phyloP scores from a whole-genome alignment of 92 coral and sea anemone genomes.

The Epizoanthus illoricatus region DNA sequence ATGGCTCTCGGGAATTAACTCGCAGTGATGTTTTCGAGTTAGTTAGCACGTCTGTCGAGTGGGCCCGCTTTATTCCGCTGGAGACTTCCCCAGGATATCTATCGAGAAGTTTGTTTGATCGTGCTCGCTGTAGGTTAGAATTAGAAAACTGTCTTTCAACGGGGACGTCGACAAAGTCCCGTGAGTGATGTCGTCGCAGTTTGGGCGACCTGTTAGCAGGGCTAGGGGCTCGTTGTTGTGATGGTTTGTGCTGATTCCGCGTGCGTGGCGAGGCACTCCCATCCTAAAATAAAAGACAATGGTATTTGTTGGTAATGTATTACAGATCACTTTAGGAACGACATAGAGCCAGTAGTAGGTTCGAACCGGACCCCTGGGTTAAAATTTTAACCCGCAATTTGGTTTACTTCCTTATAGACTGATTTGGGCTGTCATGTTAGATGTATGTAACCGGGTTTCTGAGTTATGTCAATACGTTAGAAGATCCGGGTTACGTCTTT shows the following conservation, averaged over 20 bases:
- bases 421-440: too few relatives aligned
- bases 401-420: too few relatives aligned
- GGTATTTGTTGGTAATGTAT: too few relatives aligned
- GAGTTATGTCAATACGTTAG: too few relatives aligned
- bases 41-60: constrained; percentile 22
- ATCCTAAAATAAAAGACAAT: not conserved
- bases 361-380: too few relatives aligned
- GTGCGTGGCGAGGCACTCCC: not conserved
- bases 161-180: not conserved
- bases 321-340: too few relatives aligned
- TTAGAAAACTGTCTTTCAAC: constrained; percentile 19
- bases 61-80: constrained; percentile 14
- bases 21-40: constrained; percentile 16
- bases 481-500: too few relatives aligned
- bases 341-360: too few relatives aligned
- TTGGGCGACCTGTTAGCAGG: not conserved
- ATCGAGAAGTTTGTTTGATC: constrained; percentile 34
- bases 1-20: constrained; percentile 23
- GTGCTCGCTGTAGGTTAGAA: constrained; percentile 21
- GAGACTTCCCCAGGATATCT: constrained; percentile 14
- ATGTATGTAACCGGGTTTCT: too few relatives aligned
- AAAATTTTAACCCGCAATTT: too few relatives aligned
- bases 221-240: not conserved
- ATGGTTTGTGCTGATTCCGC: not conserved
- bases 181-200: not conserved